phyloP scores from a whole-genome alignment of 2,113 vertebrate species.

The Notarius lentiginosus region DNA sequence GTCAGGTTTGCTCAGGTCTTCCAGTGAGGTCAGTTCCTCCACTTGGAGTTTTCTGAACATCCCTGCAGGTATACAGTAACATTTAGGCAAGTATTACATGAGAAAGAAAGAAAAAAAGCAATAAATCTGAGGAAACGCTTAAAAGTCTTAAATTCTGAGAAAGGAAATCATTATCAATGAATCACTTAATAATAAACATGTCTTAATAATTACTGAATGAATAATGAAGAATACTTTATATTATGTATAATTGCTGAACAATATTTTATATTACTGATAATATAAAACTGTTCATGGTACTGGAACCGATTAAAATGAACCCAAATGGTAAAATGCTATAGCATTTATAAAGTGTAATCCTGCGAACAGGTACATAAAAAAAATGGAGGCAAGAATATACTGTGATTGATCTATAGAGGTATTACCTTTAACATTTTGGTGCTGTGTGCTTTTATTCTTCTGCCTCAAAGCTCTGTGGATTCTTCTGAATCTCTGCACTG shows the following conservation, averaged over 20 bases:
- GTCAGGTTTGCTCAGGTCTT: conserved; percentile 59
- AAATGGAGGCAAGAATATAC: not conserved
- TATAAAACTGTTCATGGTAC: not conserved
- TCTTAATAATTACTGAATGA: not conserved
- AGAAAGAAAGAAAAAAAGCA: not conserved
- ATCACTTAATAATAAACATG: not conserved
- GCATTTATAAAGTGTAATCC: not conserved
- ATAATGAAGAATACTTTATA: not conserved
- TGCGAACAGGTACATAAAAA: not conserved
- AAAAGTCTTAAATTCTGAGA: not conserved
- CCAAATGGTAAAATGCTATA: not conserved
- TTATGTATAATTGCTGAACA: not conserved
- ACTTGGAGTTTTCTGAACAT: conserved; percentile 62
- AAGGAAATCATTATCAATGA: not conserved
- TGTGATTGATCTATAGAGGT: conserved; percentile 4
- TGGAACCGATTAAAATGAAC: not conserved
- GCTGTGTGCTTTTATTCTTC: conserved; percentile 57
- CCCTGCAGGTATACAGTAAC: conserved; percentile 51
- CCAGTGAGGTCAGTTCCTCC: conserved; percentile 59
- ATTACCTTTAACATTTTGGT: conserved; percentile 59
- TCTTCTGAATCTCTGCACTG: conserved; percentile 47
- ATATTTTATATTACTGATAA: not conserved
- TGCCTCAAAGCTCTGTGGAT: conserved; percentile 54
- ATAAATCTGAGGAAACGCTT: not conserved
- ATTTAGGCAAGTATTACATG: conserved; percentile 1